Evolutionary conservation across 2,888 invertebrate species (phyloP).

Genomic region (Diadegma fenestrale): DNA sequence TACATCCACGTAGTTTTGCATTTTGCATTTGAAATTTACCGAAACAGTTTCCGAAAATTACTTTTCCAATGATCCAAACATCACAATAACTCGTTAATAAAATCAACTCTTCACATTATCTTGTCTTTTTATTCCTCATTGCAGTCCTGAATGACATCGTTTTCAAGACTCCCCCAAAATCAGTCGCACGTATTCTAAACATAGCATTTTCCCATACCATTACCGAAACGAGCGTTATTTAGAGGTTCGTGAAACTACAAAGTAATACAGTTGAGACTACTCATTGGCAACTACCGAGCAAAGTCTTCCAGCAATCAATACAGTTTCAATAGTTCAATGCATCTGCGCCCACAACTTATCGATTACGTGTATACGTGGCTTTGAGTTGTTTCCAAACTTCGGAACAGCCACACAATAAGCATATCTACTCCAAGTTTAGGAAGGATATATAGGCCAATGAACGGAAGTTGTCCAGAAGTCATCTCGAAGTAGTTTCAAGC

Average conservation of each 20-base stretch:
- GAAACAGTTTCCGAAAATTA: not conserved
- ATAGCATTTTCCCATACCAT: not conserved
- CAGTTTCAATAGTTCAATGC: conserved; percentile 17
- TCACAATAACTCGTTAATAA: conserved; percentile 3
- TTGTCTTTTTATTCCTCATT: not conserved
- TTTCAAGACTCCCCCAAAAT: not conserved
- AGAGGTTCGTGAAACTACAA: not conserved
- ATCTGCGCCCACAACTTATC: conserved; percentile 16
- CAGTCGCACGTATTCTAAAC: not conserved
- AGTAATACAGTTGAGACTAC: not conserved
- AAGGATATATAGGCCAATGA: conserved; percentile 4
- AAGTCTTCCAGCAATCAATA: not conserved
- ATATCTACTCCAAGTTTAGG: conserved; percentile 34
- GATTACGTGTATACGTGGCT: not conserved
- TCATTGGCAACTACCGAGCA: not conserved
- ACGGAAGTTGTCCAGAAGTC: conserved; percentile 23
- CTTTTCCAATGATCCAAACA: not conserved
- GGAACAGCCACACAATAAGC: conserved; percentile 26
- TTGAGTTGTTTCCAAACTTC: conserved; percentile 21
- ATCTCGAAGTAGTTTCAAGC: conserved; percentile 30
- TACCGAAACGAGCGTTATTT: not conserved
- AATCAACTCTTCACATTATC: not conserved
- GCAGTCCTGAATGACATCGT: not conserved
- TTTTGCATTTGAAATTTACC: not conserved
- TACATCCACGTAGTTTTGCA: not conserved